Evolutionary conservation across 2,888 invertebrate genomes (phyloP).

Genomic region (Tenthredo livida): DNA sequence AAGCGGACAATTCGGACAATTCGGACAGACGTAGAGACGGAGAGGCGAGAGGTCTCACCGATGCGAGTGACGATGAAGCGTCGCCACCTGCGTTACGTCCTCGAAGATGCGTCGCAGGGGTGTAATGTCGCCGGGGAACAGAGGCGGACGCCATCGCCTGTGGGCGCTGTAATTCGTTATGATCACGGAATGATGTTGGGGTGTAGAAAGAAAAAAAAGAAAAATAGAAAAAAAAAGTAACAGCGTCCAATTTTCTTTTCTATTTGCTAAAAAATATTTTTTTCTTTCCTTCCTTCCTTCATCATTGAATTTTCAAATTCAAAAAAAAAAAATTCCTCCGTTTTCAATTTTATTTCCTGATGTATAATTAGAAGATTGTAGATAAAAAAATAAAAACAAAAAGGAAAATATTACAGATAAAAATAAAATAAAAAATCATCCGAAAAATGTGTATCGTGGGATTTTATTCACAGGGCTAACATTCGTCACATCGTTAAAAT

Average conservation of each 20-base stretch:
- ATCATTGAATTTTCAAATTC: neutral
- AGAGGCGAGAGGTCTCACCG: conserved; percentile 66
- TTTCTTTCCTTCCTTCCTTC: neutral
- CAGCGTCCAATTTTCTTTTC: neutral
- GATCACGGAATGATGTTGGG: conserved; percentile 21
- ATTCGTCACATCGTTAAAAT: too few species aligned
- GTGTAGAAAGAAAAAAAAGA: neutral
- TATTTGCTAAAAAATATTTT: neutral
- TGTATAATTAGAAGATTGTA: neutral
- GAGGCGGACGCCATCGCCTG: conserved; percentile 92
- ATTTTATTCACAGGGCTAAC: too few species aligned
- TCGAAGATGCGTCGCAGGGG: conserved; percentile 89
- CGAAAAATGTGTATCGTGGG: too few species aligned
- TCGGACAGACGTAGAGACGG: conserved; percentile 13
- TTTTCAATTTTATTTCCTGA: neutral
- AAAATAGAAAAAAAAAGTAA: neutral
- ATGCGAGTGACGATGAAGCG: conserved; percentile 74
- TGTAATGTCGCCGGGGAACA: conserved; percentile 89
- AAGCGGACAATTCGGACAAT: conserved; percentile 28
- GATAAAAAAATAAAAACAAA: neutral
- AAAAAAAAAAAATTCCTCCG: neutral
- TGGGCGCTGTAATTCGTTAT: conserved; percentile 81
- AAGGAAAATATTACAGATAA: too few species aligned
- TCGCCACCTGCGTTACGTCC: conserved; percentile 82
- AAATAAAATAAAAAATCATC: neutral